Conservation (phyloP, 2,888 invertebrate species). For the Parthenolecanium corni region DNA sequence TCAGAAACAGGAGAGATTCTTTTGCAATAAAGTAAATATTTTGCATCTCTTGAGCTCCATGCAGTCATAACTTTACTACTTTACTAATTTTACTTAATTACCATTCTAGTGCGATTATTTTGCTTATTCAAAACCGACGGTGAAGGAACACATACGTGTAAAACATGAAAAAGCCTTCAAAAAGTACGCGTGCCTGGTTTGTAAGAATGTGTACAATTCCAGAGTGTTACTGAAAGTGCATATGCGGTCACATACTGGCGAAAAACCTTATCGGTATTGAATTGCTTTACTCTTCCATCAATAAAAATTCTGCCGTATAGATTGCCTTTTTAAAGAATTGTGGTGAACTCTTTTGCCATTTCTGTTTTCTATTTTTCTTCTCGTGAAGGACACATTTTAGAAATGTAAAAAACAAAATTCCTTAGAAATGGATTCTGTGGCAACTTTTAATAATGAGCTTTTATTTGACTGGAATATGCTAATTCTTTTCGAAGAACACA, state of each 20-base stretch:
- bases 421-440: too few species aligned
- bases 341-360: too few species aligned
- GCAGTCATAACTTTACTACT: not conserved
- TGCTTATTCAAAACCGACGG: constrained; percentile 6
- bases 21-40: constrained; percentile 6
- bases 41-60: not conserved
- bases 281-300: too few species aligned
- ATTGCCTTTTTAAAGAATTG: too few species aligned
- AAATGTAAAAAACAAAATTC: too few species aligned
- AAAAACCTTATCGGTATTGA: constrained; percentile 19
- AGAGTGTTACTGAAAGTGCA: constrained; percentile 10
- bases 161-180: constrained; percentile 12
- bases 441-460: too few species aligned
- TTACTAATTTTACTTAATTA: not conserved
- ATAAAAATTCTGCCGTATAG: too few species aligned
- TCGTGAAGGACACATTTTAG: too few species aligned
- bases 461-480: too few species aligned
- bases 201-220: constrained; percentile 4
- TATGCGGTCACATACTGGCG: constrained; percentile 17
- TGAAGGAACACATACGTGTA: constrained; percentile 13
- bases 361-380: too few species aligned
- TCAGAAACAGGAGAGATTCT: constrained; percentile 1
- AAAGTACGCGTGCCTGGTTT: constrained; percentile 17
- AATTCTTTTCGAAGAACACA: too few species aligned
- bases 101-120: constrained; percentile 20